Conservation (phyloP, 1,140 invertebrate genomes). For the Eupeodes corollae region DNA sequence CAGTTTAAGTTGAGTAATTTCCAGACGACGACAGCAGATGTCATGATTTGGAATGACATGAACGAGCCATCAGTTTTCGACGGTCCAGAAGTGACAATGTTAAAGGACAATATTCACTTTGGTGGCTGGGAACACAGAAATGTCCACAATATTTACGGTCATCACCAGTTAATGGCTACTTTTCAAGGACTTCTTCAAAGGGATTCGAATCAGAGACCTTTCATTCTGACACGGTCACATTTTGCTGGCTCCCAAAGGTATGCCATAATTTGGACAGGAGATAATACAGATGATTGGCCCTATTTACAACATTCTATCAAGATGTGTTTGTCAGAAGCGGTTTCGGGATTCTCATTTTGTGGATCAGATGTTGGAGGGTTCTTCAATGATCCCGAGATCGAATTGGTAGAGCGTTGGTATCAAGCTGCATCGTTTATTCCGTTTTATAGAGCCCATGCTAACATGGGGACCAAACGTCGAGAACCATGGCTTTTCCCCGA, state of each 20-base stretch:
- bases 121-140: conserved; percentile 87
- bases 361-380: conserved; percentile 98
- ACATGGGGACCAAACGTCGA: conserved; percentile 85
- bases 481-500: conserved; percentile 92
- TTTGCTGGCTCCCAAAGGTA: conserved; percentile 89
- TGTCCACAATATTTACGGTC: conserved; percentile 90
- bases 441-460: conserved; percentile 52
- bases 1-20: conserved; percentile 73
- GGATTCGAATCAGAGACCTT: conserved; percentile 64
- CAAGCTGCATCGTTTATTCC: conserved; percentile 58
- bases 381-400: conserved; percentile 89
- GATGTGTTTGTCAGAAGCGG: conserved; percentile 84
- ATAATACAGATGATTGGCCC: conserved; percentile 90
- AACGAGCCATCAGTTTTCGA: conserved; percentile 98
- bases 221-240: conserved; percentile 80
- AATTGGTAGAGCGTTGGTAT: conserved; percentile 90
- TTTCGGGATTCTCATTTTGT: conserved; percentile 87
- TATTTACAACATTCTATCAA: conserved; percentile 80
- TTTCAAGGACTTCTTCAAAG: conserved; percentile 69
- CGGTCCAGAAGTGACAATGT: conserved; percentile 94
- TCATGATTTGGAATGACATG: conserved; percentile 99
- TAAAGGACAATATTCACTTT: conserved; percentile 71
- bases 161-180: conserved; percentile 53
- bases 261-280: conserved; percentile 95
- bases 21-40: conserved; percentile 73